Evolutionary conservation across 1,140 invertebrate genomes (phyloP).

Genomic region (Vanessa tameamea): DNA sequence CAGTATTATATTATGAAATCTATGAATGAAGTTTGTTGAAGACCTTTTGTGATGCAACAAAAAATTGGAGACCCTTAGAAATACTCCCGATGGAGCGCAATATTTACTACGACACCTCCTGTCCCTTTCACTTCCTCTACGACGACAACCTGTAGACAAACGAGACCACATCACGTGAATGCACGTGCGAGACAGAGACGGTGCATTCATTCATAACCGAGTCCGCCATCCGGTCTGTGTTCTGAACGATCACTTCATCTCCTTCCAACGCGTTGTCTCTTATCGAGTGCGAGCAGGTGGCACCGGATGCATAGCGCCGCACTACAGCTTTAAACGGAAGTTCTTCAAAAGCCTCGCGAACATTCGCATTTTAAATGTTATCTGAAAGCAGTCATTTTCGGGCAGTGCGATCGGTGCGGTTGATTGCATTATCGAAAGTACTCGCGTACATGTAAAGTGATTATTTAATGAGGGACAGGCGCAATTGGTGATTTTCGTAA

Average conservation of each 20-base stretch:
- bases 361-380: conserved; percentile 42
- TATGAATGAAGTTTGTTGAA: conserved; percentile 66
- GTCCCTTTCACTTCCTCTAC: conserved; percentile 80
- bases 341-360: conserved; percentile 61
- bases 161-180: conserved; percentile 55
- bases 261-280: conserved; percentile 72
- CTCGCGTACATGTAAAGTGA: conserved; percentile 39
- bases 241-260: conserved; percentile 74
- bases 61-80: conserved; percentile 65
- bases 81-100: conserved; percentile 69
- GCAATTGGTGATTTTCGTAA: conserved; percentile 78
- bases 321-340: conserved; percentile 69
- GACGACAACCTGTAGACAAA: conserved; percentile 70
- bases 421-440: conserved; percentile 9
- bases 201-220: conserved; percentile 79
- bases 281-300: conserved; percentile 75
- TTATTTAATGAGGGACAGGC: conserved; percentile 64
- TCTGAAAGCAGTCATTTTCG: conserved; percentile 26
- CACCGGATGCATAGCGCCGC: conserved; percentile 66
- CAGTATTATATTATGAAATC: conserved; percentile 40
- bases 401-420: conserved; percentile 1
- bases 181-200: conserved; percentile 57
- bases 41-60: conserved; percentile 67
- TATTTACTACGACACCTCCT: conserved; percentile 78
- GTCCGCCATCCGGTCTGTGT: conserved; percentile 76